Conservation (phyloP, 2,888 invertebrate species). For the Brachyopa scutellaris region DNA sequence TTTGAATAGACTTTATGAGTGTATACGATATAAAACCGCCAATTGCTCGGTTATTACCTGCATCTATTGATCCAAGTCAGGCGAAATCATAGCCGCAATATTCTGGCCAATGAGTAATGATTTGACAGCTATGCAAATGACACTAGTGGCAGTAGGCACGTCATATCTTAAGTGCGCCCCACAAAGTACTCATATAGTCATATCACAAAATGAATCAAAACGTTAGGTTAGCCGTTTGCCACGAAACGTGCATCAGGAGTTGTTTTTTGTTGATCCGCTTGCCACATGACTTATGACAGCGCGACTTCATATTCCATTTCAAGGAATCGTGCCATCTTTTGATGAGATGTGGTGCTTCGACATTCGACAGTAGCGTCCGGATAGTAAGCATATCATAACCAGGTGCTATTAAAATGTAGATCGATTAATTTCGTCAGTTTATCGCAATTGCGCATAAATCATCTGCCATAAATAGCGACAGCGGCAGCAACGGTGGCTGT, state of each 20-base stretch:
- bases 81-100: conserved; percentile 37
- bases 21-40: conserved; percentile 27
- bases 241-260: conserved; percentile 42
- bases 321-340: conserved; percentile 47
- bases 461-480: conserved; percentile 58
- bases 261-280: conserved; percentile 35
- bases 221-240: conserved; percentile 38
- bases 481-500: conserved; percentile 1
- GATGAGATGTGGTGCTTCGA: conserved; percentile 30
- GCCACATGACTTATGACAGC: conserved; percentile 26
- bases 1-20: conserved; percentile 14
- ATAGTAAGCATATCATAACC: conserved; percentile 64
- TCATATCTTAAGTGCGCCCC: conserved; percentile 64
- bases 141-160: conserved; percentile 52
- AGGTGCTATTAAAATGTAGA: conserved; percentile 69
- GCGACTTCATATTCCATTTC: not conserved
- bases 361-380: conserved; percentile 53
- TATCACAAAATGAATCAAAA: too few species aligned
- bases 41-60: conserved; percentile 52
- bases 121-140: conserved; percentile 70
- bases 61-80: conserved; percentile 48
- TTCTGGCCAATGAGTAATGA: conserved; percentile 63
- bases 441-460: conserved; percentile 66
- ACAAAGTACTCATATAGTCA: conserved; percentile 43
- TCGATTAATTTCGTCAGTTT: conserved; percentile 72